Evolutionary conservation across 2,888 invertebrate species (phyloP).

Genomic region (Agriopis marginaria): DNA sequence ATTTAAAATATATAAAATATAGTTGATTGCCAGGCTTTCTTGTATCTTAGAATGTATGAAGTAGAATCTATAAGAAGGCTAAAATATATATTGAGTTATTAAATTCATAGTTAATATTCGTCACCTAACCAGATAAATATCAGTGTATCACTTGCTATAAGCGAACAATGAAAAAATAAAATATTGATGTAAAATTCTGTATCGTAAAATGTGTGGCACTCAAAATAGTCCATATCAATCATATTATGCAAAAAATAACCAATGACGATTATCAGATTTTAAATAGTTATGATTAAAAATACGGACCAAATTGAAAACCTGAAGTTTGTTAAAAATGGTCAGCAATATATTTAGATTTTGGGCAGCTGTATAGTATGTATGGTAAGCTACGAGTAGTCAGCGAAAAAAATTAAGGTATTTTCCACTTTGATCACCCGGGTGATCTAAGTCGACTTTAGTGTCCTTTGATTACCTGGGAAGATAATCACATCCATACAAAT

Average conservation of each 20-base stretch:
- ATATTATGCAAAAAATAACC: background rate
- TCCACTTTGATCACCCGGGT: too few species aligned
- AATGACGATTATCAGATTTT: too few species aligned
- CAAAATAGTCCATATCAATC: background rate
- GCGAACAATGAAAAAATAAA: background rate
- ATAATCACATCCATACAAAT: too few species aligned
- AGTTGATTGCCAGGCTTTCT: constrained; percentile 74
- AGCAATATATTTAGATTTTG: too few species aligned
- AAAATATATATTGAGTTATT: constrained; percentile 28
- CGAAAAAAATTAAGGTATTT: too few species aligned
- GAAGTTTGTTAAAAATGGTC: too few species aligned
- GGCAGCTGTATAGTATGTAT: too few species aligned
- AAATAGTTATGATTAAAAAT: background rate
- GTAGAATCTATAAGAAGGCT: constrained; percentile 43
- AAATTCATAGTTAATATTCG: constrained; percentile 40
- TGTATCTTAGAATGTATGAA: constrained; percentile 48
- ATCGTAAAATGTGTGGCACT: background rate
- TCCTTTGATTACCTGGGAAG: too few species aligned
- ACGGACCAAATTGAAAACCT: background rate
- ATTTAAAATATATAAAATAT: constrained; percentile 54
- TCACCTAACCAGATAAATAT: constrained; percentile 26
- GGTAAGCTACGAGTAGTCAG: too few species aligned
- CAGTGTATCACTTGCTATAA: constrained; percentile 25
- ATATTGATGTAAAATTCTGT: background rate
- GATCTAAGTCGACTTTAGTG: too few species aligned